phyloP scores from a whole-genome alignment of 2,113 vertebrate species.

The Bathybates hornii region DNA sequence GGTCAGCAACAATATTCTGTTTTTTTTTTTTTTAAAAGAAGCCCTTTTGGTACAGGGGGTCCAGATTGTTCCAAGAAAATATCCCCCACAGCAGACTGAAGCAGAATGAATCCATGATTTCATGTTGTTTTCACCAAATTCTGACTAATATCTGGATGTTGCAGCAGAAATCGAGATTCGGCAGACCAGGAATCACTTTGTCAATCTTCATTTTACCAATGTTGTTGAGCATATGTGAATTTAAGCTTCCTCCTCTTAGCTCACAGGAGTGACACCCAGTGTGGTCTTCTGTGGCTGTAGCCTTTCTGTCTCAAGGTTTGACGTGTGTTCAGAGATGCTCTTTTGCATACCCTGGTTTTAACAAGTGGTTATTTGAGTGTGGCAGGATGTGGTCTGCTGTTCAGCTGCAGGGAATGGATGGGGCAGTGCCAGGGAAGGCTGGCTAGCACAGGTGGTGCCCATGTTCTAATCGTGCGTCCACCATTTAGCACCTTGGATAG shows the following conservation, averaged over 20 bases:
- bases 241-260: not conserved
- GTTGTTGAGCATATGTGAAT: not conserved
- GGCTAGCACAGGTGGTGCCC: not conserved
- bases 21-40: rapidly evolving
- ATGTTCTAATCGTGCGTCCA: not conserved
- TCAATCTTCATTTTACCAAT: not conserved
- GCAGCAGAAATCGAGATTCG: not conserved
- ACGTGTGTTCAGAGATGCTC: not conserved
- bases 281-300: not conserved
- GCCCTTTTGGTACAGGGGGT: not conserved
- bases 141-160: not conserved
- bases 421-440: not conserved
- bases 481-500: not conserved
- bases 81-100: not conserved
- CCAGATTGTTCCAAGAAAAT: not conserved
- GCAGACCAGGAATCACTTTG: not conserved
- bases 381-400: not conserved
- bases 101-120: not conserved
- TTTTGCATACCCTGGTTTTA: not conserved
- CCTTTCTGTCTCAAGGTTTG: not conserved
- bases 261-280: not conserved
- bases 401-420: not conserved
- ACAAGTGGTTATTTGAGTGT: not conserved
- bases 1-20: not conserved
- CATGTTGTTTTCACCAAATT: not conserved